Conservation (phyloP, 2,797 vertebrate species). For the Hafferia zeledoni region DNA sequence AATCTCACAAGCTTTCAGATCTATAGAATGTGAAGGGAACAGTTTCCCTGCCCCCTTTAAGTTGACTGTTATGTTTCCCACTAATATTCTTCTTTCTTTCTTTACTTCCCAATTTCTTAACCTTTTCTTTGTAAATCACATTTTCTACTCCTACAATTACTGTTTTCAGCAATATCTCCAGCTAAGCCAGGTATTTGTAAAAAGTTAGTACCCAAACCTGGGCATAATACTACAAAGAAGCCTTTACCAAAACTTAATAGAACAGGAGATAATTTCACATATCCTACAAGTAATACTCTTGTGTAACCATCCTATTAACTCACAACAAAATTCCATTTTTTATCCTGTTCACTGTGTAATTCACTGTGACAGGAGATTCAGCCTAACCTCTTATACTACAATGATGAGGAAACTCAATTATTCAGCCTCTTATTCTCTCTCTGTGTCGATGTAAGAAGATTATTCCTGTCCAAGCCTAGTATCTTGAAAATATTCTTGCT, state of each 20-base stretch:
- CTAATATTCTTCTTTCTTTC: background rate
- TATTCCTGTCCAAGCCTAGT: background rate
- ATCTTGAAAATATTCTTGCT: background rate
- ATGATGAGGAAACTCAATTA: background rate
- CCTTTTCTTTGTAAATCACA: background rate
- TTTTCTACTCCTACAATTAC: background rate
- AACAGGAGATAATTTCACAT: background rate
- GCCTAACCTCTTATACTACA: background rate
- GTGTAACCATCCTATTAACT: background rate
- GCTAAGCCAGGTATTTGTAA: background rate
- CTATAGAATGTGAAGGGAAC: background rate
- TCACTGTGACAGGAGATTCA: background rate
- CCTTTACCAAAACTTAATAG: background rate
- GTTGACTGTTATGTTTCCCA: background rate
- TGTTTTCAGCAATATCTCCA: background rate
- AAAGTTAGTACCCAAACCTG: background rate
- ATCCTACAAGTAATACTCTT: background rate
- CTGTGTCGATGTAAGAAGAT: background rate
- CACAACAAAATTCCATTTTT: constrained; percentile 19
- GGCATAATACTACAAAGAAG: background rate
- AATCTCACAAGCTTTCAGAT: background rate
- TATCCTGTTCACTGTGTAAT: background rate
- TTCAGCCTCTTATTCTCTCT: background rate
- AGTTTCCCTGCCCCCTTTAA: background rate
- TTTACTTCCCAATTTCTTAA: background rate